phyloP scores from a whole-genome alignment of 2,797 vertebrate species.

The Platyrinchus mystaceus region DNA sequence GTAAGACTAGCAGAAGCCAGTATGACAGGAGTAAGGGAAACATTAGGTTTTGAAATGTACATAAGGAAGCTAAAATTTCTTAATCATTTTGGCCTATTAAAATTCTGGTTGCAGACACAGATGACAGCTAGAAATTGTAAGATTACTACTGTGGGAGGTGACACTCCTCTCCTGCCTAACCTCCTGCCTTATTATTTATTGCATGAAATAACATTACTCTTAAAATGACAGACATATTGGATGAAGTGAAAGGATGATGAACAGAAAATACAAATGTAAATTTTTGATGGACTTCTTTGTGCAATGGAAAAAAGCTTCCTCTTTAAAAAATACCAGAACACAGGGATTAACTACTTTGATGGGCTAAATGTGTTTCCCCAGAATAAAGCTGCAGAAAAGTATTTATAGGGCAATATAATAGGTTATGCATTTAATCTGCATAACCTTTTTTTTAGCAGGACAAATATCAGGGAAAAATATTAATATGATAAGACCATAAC shows the following conservation, averaged over 20 bases:
- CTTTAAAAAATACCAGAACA: not conserved
- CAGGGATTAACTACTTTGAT: not conserved
- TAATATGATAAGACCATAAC: not conserved
- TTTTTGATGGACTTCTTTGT: not conserved
- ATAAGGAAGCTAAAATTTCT: not conserved
- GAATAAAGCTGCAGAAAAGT: not conserved
- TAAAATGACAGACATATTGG: not conserved
- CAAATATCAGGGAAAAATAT: no score
- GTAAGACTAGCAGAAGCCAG: not conserved
- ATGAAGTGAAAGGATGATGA: not conserved
- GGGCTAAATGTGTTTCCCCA: not conserved
- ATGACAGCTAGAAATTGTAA: not conserved
- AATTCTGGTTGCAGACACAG: not conserved
- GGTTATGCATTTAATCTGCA: not conserved
- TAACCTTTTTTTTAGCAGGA: not conserved
- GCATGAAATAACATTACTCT: not conserved
- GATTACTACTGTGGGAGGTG: not conserved
- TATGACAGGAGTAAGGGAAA: not conserved
- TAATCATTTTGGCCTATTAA: not conserved
- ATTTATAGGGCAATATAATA: not conserved
- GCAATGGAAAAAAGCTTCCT: not conserved
- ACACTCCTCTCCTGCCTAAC: rapidly evolving
- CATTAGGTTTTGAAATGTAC: not conserved
- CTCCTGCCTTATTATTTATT: not conserved
- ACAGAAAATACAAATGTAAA: not conserved